These are phyloP conservation scores for Drosophila equinoxialis DNA, from an alignment of 1,140 invertebrate genomes.

Conservation along the genomic window DNA sequence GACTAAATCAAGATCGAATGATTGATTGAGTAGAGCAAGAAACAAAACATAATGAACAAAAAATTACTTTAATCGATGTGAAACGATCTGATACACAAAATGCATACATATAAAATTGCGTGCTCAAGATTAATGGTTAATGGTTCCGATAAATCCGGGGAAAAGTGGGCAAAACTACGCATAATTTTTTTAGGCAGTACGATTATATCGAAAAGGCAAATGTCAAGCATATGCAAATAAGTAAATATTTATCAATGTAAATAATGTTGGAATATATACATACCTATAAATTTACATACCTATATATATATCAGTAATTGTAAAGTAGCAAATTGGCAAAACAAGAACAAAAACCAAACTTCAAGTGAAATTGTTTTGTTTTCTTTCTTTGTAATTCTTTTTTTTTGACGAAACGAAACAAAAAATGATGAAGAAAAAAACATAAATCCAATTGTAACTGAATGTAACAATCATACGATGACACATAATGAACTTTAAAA, in stretches of 20 bases:
- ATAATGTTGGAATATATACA: not conserved
- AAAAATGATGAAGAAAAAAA: not conserved
- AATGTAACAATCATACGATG: constrained; percentile 78
- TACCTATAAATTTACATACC: too few relatives aligned
- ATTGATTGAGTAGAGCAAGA: not conserved
- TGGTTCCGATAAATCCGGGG: constrained; percentile 37
- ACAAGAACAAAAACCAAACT: not conserved
- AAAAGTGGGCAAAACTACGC: constrained; percentile 77
- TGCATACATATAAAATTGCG: too few relatives aligned
- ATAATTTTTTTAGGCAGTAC: constrained; percentile 59
- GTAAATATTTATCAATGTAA: constrained; percentile 7
- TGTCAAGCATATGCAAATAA: constrained; percentile 4
- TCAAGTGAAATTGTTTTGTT: constrained; percentile 6
- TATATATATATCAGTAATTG: not conserved
- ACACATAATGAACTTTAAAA: constrained; percentile 67
- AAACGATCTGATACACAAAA: not conserved
- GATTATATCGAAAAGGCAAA: constrained; percentile 13
- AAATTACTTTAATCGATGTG: constrained; percentile 44
- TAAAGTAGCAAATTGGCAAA: constrained; percentile 10
- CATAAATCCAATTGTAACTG: constrained; percentile 55
- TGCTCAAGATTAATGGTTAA: constrained; percentile 14
- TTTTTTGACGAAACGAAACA: constrained; percentile 25
- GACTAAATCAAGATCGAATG: constrained; percentile 24
- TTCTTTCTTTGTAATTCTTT: not conserved
- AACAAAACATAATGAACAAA: not conserved